Percentiles rank a stretch among this genome's conserved stretches.
Evolutionary conservation across 2,797 vertebrate species (phyloP).

Genomic region (Lacerta viridis): DNA sequence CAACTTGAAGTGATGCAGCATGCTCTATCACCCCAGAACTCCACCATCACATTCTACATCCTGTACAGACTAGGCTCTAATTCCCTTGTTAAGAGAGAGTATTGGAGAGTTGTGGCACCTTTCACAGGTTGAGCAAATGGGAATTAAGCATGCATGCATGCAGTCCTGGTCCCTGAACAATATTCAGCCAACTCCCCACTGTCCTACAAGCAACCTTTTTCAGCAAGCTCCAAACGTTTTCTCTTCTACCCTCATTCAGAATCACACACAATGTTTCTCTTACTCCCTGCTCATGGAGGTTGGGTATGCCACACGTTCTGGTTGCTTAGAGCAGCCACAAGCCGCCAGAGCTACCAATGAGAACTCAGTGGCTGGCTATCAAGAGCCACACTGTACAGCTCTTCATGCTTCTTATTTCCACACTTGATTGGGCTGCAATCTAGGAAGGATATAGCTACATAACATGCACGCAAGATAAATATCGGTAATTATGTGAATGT

Average conservation of each 20-base stretch:
- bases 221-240: not conserved
- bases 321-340: not conserved
- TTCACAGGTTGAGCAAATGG: not conserved
- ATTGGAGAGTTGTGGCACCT: not conserved
- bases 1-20: not conserved
- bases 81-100: not conserved
- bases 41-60: not conserved
- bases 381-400: not conserved
- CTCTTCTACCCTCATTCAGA: no score
- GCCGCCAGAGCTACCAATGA: not conserved
- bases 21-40: not conserved
- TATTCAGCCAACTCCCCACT: no score
- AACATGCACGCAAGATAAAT: not conserved
- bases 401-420: not conserved
- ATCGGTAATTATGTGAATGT: conserved; percentile 17
- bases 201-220: not conserved
- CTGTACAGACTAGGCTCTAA: not conserved
- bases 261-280: not conserved
- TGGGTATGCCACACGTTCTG: not conserved
- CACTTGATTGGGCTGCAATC: not conserved
- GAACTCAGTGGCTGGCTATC: not conserved
- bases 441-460: not conserved
- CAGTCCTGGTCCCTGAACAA: not conserved
- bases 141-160: not conserved
- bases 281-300: not conserved